These are phyloP conservation scores for Octomys mimax DNA, from an alignment of 2,797 vertebrate genomes.

Conservation along the genomic window DNA sequence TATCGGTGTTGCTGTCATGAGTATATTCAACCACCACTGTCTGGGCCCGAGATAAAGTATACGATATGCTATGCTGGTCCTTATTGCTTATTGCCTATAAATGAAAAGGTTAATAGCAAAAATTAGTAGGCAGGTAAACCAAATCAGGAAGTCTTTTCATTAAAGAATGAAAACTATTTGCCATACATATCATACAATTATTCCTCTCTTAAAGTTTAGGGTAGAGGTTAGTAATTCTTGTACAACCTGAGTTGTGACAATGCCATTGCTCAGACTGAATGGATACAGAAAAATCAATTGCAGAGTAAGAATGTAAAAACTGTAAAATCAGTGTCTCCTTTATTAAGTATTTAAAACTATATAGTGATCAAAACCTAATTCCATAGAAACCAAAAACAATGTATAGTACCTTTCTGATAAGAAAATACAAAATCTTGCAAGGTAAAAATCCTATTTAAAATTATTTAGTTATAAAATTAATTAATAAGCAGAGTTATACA, in stretches of 20 bases:
- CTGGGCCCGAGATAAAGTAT: slow-evolving; percentile 97
- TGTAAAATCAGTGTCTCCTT: slow-evolving; percentile 23
- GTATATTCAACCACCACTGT: slow-evolving; percentile 99
- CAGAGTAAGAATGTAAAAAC: slow-evolving; percentile 13
- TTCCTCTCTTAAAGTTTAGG: slow-evolving; percentile 19
- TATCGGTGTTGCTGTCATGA: slow-evolving; percentile 98
- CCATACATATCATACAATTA: slow-evolving; percentile 21
- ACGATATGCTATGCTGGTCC: slow-evolving; percentile 99
- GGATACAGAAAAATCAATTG: slow-evolving; percentile 35
- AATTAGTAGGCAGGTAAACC: slow-evolving; percentile 52
- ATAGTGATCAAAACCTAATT: slow-evolving; percentile 62
- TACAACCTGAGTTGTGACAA: slow-evolving; percentile 17
- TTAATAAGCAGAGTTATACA: slow-evolving; percentile 81
- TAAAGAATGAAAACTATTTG: slow-evolving; percentile 17
- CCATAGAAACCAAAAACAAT: slow-evolving; percentile 40
- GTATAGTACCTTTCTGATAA: slow-evolving; percentile 17
- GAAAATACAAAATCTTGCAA: slow-evolving; percentile 54
- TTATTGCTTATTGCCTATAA: slow-evolving; percentile 98
- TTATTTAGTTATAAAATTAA: slow-evolving; percentile 60
- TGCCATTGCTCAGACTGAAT: not conserved
- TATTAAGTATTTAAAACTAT: slow-evolving; percentile 55
- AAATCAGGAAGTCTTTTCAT: slow-evolving; percentile 14
- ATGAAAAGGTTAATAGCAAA: slow-evolving; percentile 75
- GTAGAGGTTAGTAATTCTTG: not conserved
- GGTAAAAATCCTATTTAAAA: slow-evolving; percentile 55